phyloP scores from a whole-genome alignment of 2,113 vertebrate genomes.

The Phalacrocorax pelagicus region DNA sequence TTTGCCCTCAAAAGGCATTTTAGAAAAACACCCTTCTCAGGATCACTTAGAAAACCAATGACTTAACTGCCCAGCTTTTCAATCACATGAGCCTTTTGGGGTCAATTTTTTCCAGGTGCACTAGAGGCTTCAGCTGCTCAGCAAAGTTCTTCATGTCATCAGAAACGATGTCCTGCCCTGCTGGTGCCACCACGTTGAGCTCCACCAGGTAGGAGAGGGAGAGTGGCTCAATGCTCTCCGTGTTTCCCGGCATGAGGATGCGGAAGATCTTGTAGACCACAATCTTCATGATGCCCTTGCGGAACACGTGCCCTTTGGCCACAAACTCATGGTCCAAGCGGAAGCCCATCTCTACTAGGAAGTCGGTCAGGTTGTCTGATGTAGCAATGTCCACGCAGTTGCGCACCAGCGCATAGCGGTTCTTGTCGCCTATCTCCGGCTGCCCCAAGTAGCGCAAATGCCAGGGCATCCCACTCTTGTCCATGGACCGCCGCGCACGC shows the following conservation, averaged over 20 bases:
- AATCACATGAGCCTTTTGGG: slow-evolving; percentile 88
- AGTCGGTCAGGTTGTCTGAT: slow-evolving; percentile 91
- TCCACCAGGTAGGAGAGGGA: slow-evolving; percentile 90
- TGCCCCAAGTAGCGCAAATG: slow-evolving; percentile 95
- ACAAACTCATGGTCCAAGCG: slow-evolving; percentile 98
- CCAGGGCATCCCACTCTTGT: slow-evolving; percentile 86
- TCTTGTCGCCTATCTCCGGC: slow-evolving; percentile 95
- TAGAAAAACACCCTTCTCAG: neutral
- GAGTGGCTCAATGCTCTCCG: slow-evolving; percentile 90
- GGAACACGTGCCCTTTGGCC: slow-evolving; percentile 91
- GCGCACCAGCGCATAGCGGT: slow-evolving; percentile 88
- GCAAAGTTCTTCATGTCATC: slow-evolving; percentile 98
- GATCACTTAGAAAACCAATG: neutral
- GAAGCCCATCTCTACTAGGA: slow-evolving; percentile 97
- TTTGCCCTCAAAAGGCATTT: neutral
- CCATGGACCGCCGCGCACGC: slow-evolving; percentile 89
- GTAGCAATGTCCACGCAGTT: slow-evolving; percentile 95
- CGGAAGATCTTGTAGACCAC: slow-evolving; percentile 94
- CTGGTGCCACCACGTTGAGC: slow-evolving; percentile 78
- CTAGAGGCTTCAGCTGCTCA: slow-evolving; percentile 93
- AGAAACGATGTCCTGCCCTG: slow-evolving; percentile 79
- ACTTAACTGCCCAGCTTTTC: neutral
- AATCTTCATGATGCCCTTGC: slow-evolving; percentile 93
- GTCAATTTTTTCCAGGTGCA: slow-evolving; percentile 97
- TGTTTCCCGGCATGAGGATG: slow-evolving; percentile 89